Conservation (phyloP, 2,888 invertebrate species). For the Apodemia hepburni region DNA sequence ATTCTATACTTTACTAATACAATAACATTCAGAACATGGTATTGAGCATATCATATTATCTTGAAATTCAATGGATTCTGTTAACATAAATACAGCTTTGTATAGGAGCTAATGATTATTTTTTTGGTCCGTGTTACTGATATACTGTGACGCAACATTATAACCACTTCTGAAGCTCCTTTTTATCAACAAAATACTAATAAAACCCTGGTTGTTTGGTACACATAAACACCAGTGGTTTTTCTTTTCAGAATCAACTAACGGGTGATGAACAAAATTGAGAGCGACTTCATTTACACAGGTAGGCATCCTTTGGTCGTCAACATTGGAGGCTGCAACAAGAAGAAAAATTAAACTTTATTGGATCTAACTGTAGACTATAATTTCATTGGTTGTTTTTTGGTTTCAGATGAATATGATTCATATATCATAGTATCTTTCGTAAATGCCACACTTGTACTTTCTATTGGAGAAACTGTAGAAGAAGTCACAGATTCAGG, state of each 20-base stretch:
- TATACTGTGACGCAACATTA: constrained; percentile 64
- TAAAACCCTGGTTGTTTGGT: constrained; percentile 82
- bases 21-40: no score
- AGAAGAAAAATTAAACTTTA: constrained; percentile 40
- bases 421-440: constrained; percentile 99
- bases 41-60: no score
- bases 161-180: constrained; percentile 76
- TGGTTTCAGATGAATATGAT: constrained; percentile 97
- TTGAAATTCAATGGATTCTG: no score
- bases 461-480: constrained; percentile 99
- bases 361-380: constrained; percentile 23
- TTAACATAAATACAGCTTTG: not conserved
- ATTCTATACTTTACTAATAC: no score
- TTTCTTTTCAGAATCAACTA: constrained; percentile 88
- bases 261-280: constrained; percentile 64
- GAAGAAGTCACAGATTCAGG: constrained; percentile 99
- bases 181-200: constrained; percentile 76
- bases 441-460: constrained; percentile 97
- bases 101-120: constrained; percentile 71
- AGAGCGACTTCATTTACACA: constrained; percentile 57
- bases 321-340: constrained; percentile 50
- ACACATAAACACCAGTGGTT: constrained; percentile 95
- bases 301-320: constrained; percentile 62
- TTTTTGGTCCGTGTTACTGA: constrained; percentile 79
- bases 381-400: constrained; percentile 58